Percentiles rank a stretch among this genome's conserved stretches.
phyloP scores from a whole-genome alignment of 2,888 invertebrate species.

The Scaptodrosophila latifasciaeformis region DNA sequence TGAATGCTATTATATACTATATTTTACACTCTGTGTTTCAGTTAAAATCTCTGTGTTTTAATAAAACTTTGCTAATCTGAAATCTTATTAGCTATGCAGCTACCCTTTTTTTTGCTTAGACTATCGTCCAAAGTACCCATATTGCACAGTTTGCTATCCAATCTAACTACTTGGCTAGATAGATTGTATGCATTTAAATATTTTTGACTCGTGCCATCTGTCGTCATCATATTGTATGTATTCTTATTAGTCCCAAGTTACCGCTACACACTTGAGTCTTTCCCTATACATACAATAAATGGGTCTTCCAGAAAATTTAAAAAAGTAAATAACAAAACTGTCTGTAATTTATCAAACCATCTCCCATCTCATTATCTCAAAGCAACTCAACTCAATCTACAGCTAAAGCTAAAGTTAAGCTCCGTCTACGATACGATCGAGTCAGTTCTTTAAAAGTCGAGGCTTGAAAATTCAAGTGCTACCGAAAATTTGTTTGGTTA shows the following conservation, averaged over 20 bases:
- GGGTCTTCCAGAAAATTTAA: constrained; percentile 19
- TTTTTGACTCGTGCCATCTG: constrained; percentile 65
- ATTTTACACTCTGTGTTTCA: too few relatives aligned
- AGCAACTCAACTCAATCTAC: not conserved
- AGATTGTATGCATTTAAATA: constrained; percentile 36
- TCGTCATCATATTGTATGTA: too few relatives aligned
- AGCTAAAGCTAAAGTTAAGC: not conserved
- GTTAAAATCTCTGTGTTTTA: too few relatives aligned
- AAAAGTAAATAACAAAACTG: constrained; percentile 25
- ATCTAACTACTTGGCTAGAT: too few relatives aligned
- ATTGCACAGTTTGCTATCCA: too few relatives aligned
- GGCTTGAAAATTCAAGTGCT: constrained; percentile 47
- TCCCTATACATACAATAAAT: constrained; percentile 32
- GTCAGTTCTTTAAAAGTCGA: constrained; percentile 24
- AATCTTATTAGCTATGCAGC: too few relatives aligned
- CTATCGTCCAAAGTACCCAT: too few relatives aligned
- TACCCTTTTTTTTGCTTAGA: too few relatives aligned
- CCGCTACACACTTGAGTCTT: constrained; percentile 19
- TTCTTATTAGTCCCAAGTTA: constrained; percentile 44
- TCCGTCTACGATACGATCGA: not conserved
- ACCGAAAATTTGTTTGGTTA: constrained; percentile 50
- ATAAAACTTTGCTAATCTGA: too few relatives aligned
- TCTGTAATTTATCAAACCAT: constrained; percentile 55
- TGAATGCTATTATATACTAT: too few relatives aligned
- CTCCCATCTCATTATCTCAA: constrained; percentile 8